Evolutionary conservation across 2,797 vertebrate genomes (phyloP).

Genomic region (Centroberyx gerrardi): DNA sequence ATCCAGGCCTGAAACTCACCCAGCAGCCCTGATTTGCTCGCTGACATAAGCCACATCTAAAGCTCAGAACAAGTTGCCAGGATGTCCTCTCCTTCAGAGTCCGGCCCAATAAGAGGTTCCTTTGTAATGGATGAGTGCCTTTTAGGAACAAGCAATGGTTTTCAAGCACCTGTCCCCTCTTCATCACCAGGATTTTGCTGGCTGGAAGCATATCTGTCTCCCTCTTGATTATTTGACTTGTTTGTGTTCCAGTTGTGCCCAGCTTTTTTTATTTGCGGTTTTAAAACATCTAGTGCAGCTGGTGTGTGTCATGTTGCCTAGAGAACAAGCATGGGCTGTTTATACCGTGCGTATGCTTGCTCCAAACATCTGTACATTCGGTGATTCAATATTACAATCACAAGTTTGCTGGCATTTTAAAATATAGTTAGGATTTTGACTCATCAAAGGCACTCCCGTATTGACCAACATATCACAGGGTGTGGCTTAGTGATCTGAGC

Average conservation of each 20-base stretch:
- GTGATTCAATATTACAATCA: slow-evolving; percentile 9
- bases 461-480: background rate
- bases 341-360: slow-evolving; percentile 10
- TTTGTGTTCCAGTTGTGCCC: slow-evolving; percentile 1
- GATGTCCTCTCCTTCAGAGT: slow-evolving; percentile 23
- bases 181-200: too few species aligned
- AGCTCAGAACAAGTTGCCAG: slow-evolving; percentile 23
- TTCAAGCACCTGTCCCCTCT: background rate
- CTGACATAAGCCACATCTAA: slow-evolving; percentile 11
- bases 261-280: slow-evolving; percentile 32
- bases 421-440: background rate
- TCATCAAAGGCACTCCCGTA: background rate
- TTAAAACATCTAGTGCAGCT: background rate
- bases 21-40: slow-evolving; percentile 32
- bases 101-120: background rate
- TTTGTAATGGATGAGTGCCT: background rate
- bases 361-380: background rate
- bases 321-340: slow-evolving; percentile 37
- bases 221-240: background rate
- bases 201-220: background rate
- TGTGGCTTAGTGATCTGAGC: background rate
- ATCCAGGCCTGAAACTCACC: slow-evolving; percentile 15
- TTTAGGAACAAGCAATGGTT: background rate
- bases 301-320: slow-evolving; percentile 46
- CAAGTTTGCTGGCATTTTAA: background rate